These are phyloP conservation scores for Perca fluviatilis DNA, from an alignment of 2,113 vertebrate species.

Conservation along the genomic window DNA sequence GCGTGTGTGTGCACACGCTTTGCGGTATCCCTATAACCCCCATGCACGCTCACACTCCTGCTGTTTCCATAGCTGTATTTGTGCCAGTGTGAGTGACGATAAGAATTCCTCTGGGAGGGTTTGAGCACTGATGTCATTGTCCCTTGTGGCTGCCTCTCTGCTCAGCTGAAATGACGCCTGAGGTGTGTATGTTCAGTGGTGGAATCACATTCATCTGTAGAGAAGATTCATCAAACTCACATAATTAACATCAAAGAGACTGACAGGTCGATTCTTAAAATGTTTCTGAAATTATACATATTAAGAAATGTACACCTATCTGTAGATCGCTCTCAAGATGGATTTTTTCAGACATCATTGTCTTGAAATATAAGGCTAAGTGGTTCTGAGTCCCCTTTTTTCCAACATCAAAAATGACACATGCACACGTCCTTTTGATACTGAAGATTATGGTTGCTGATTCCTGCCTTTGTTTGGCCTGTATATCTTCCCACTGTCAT, in stretches of 20 bases:
- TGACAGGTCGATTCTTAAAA: not conserved
- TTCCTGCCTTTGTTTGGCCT: constrained; percentile 52
- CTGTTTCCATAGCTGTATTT: constrained; percentile 77
- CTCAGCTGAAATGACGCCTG: constrained; percentile 55
- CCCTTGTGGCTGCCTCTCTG: constrained; percentile 54
- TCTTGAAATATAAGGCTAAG: constrained; percentile 22
- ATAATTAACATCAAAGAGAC: not conserved
- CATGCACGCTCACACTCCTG: constrained; percentile 46
- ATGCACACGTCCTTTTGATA: constrained; percentile 17
- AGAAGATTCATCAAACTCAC: constrained; percentile 6
- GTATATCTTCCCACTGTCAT: constrained; percentile 47
- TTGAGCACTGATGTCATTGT: constrained; percentile 78
- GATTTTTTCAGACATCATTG: constrained; percentile 36
- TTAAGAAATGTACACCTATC: constrained; percentile 14
- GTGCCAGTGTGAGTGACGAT: constrained; percentile 65
- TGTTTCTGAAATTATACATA: constrained; percentile 7
- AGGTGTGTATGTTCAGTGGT: constrained; percentile 35
- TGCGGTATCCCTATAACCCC: constrained; percentile 52
- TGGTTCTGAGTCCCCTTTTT: constrained; percentile 22
- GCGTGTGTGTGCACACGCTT: constrained; percentile 16
- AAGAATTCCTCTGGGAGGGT: constrained; percentile 71
- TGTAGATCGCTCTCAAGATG: constrained; percentile 16
- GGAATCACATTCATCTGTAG: constrained; percentile 20
- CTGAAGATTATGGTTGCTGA: constrained; percentile 23
- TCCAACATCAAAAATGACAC: constrained; percentile 11